phyloP scores from a whole-genome alignment of 2,888 invertebrate genomes.

The Acronicta leporina region DNA sequence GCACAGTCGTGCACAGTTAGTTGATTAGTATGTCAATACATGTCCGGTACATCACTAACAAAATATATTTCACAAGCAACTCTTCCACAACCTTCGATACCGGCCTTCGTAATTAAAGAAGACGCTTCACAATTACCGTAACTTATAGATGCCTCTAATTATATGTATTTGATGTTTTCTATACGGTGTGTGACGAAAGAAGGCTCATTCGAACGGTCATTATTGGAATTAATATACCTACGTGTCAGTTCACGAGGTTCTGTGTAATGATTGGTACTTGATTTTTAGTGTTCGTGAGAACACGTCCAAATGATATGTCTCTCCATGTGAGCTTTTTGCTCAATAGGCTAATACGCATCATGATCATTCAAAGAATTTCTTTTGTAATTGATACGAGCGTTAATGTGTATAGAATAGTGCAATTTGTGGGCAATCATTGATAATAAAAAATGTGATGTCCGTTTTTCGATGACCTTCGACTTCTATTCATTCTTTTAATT shows the following conservation, averaged over 20 bases:
- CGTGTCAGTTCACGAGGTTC: constrained; percentile 87
- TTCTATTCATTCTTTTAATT: constrained; percentile 35
- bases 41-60: constrained; percentile 44
- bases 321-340: constrained; percentile 73
- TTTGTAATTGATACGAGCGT: constrained; percentile 74
- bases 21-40: constrained; percentile 55
- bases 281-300: constrained; percentile 87
- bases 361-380: constrained; percentile 66
- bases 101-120: constrained; percentile 87
- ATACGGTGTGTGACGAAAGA: constrained; percentile 87
- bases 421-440: constrained; percentile 61
- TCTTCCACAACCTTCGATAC: constrained; percentile 71
- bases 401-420: constrained; percentile 63
- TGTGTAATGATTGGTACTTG: constrained; percentile 79
- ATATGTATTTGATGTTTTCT: constrained; percentile 88
- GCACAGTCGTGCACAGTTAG: constrained; percentile 36
- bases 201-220: constrained; percentile 82
- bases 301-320: constrained; percentile 82
- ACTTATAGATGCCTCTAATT: constrained; percentile 87
- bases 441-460: constrained; percentile 53
- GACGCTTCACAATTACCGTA: constrained; percentile 86
- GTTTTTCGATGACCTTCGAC: constrained; percentile 53
- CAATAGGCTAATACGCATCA: constrained; percentile 71
- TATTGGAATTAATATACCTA: constrained; percentile 88
- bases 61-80: constrained; percentile 58